phyloP scores from a whole-genome alignment of 1,140 invertebrate genomes.

The Penaeus japonicus region DNA sequence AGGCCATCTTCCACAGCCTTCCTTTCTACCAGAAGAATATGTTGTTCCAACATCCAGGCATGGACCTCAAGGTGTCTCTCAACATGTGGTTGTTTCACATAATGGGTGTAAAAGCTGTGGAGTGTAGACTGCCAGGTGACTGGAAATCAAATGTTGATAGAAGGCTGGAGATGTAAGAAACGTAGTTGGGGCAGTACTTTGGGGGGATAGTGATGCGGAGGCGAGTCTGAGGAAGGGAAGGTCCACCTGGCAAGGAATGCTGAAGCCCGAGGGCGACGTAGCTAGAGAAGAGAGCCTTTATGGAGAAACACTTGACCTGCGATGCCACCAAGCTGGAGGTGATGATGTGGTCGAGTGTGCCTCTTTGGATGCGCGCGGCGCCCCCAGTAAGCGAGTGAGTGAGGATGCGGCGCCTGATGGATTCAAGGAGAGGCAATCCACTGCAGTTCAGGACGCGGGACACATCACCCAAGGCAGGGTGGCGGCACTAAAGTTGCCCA shows the following conservation, averaged over 20 bases:
- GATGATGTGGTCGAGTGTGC: constrained; percentile 18
- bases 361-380: not conserved
- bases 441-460: not conserved
- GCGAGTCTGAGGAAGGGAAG: not conserved
- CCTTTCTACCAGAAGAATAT: not conserved
- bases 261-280: not conserved
- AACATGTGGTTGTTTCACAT: not conserved
- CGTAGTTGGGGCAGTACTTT: not conserved
- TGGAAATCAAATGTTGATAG: constrained; percentile 2
- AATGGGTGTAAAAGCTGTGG: not conserved
- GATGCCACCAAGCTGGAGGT: not conserved
- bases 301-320: not conserved
- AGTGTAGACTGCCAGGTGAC: not conserved
- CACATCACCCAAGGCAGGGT: not conserved
- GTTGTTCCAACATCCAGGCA: not conserved
- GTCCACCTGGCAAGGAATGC: not conserved
- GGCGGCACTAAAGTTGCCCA: not conserved
- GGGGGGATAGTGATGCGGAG: not conserved
- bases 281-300: not conserved
- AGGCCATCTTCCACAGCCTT: not conserved
- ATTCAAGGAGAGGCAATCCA: not conserved
- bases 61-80: not conserved
- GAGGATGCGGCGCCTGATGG: not conserved
- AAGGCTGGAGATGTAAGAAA: not conserved
- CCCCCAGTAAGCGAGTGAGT: constrained; percentile 1